phyloP scores from a whole-genome alignment of 2,888 invertebrate genomes.

The Agriotes lineatus region DNA sequence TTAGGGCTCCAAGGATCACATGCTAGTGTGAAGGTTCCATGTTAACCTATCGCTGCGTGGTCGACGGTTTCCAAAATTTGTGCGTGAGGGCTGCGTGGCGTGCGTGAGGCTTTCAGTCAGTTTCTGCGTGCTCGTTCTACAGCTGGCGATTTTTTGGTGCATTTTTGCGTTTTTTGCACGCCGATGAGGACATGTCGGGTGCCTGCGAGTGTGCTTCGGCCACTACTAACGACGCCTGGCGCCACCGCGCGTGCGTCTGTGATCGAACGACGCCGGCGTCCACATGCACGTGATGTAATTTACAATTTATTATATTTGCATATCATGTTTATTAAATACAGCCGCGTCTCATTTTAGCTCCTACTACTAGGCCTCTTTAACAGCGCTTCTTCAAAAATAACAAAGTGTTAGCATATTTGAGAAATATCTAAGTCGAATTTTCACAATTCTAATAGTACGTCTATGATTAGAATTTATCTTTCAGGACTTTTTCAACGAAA shows the following conservation, averaged over 20 bases:
- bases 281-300: constrained; percentile 44
- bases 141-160: constrained; percentile 1
- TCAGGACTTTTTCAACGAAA: too few species aligned
- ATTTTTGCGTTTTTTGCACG: constrained; percentile 33
- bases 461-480: too few species aligned
- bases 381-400: too few species aligned
- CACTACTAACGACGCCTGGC: constrained; percentile 49
- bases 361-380: too few species aligned
- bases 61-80: constrained; percentile 23
- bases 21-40: constrained; percentile 9
- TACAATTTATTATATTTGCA: constrained; percentile 43
- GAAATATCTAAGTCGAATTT: too few species aligned
- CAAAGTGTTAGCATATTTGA: too few species aligned
- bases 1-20: constrained; percentile 18
- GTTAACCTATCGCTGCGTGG: constrained; percentile 16
- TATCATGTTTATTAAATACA: constrained; percentile 5
- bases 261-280: constrained; percentile 46
- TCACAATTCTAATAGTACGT: too few species aligned
- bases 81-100: constrained; percentile 9
- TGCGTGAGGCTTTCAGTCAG: not conserved
- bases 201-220: constrained; percentile 30
- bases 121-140: not conserved
- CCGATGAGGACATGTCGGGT: constrained; percentile 34
- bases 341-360: not conserved
- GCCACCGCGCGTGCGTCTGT: constrained; percentile 57